Evolutionary conservation across 2,113 vertebrate genomes (phyloP).

Genomic region (Cichladusa arquata): DNA sequence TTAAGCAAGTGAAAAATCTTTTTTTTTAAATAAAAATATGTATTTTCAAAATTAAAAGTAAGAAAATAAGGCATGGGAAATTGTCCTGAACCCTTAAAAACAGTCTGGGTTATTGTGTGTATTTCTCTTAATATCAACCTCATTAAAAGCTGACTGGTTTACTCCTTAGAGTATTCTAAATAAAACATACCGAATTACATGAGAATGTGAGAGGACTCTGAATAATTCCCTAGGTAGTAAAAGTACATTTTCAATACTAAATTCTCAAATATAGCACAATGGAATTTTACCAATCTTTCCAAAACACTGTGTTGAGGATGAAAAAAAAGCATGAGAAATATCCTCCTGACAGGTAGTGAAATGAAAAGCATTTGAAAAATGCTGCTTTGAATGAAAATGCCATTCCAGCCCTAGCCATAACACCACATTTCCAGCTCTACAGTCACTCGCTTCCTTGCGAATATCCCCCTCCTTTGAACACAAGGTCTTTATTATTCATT

Average conservation of each 20-base stretch:
- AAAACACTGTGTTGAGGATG: not conserved
- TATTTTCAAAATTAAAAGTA: not conserved
- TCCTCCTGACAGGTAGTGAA: not conserved
- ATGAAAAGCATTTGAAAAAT: slow-evolving; percentile 28
- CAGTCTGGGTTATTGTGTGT: not conserved
- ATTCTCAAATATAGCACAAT: not conserved
- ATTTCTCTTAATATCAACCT: not conserved
- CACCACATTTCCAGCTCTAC: not conserved
- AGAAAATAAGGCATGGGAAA: not conserved
- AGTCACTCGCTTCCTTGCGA: not conserved
- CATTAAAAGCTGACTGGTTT: not conserved
- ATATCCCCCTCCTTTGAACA: not conserved
- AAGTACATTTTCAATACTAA: not conserved
- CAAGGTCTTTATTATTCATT: slow-evolving; percentile 5
- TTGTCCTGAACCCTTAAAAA: not conserved
- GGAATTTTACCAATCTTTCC: not conserved
- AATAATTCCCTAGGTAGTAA: not conserved
- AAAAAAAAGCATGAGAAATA: not conserved
- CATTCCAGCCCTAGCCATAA: not conserved
- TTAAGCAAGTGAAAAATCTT: not conserved
- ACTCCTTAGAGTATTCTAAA: not conserved
- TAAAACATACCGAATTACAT: not conserved
- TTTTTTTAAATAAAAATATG: fast-evolving
- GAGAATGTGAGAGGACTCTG: not conserved
- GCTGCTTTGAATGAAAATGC: not conserved